These are phyloP conservation scores for Spodoptera littoralis DNA, from an alignment of 2,888 invertebrate species.

Conservation along the genomic window DNA sequence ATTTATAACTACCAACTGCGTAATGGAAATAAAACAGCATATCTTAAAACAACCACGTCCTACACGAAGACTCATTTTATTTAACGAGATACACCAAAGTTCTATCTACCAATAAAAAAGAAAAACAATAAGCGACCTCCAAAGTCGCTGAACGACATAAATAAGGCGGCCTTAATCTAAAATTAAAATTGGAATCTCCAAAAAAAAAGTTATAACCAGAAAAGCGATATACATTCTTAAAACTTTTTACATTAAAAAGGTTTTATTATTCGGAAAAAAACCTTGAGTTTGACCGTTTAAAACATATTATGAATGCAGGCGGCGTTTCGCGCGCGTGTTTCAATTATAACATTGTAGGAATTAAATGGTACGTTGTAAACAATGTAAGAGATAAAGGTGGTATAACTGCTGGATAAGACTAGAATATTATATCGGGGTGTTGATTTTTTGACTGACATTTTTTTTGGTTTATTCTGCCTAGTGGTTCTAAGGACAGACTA, in stretches of 20 bases:
- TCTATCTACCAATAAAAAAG: constrained; percentile 23
- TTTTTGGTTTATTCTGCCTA: not conserved
- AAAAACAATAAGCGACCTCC: constrained; percentile 43
- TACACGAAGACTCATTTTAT: not conserved
- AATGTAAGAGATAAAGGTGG: constrained; percentile 53
- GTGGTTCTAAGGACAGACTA: not conserved
- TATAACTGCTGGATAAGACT: constrained; percentile 30
- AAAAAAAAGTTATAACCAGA: constrained; percentile 55
- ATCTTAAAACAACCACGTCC: no score
- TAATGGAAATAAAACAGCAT: no score
- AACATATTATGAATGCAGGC: constrained; percentile 71
- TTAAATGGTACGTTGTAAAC: constrained; percentile 57
- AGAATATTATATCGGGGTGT: constrained; percentile 48
- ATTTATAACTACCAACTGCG: no score
- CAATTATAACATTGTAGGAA: constrained; percentile 69
- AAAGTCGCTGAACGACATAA: constrained; percentile 38
- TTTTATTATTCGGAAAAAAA: constrained; percentile 68
- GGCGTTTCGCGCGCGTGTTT: constrained; percentile 70
- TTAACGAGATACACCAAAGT: not conserved
- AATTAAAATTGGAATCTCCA: constrained; percentile 56
- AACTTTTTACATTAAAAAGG: constrained; percentile 72
- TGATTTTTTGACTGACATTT: constrained; percentile 30
- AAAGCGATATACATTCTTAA: constrained; percentile 60
- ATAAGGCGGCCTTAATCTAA: constrained; percentile 48
- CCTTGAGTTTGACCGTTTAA: constrained; percentile 65